Evolutionary conservation across 2,888 invertebrate genomes (phyloP).

Genomic region (Eupithecia centaureata): DNA sequence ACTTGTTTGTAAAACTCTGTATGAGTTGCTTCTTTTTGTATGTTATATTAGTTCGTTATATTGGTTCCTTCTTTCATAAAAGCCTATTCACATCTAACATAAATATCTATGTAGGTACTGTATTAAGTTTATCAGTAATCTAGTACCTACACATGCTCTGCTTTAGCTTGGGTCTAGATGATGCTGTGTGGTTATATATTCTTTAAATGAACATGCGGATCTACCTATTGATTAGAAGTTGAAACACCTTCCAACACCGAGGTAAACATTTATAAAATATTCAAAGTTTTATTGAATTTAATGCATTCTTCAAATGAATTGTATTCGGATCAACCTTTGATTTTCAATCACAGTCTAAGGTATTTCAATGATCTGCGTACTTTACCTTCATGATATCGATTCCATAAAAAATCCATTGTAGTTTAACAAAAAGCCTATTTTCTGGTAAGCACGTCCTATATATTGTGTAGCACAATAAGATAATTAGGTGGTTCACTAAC

Average conservation of each 20-base stretch:
- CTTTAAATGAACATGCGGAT: no score
- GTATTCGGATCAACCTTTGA: constrained; percentile 29
- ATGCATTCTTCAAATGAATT: not conserved
- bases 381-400: constrained; percentile 71
- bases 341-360: constrained; percentile 44
- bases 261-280: not conserved
- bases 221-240: not conserved
- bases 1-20: constrained; percentile 28
- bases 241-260: not conserved
- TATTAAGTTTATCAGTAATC: no score
- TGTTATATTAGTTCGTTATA: not conserved
- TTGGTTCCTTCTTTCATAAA: not conserved
- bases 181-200: no score
- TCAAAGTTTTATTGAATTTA: not conserved
- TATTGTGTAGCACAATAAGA: constrained; percentile 76
- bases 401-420: constrained; percentile 70
- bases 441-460: constrained; percentile 74
- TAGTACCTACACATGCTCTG: no score
- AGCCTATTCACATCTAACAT: not conserved
- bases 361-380: constrained; percentile 65
- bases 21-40: not conserved
- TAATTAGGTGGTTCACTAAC: constrained; percentile 80
- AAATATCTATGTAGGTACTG: no score
- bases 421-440: constrained; percentile 75
- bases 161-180: no score